Evolutionary conservation across 2,888 invertebrate species (phyloP), one percentile per base, ranked within the genome.

Genomic region (Uropetala carovei): DNA sequence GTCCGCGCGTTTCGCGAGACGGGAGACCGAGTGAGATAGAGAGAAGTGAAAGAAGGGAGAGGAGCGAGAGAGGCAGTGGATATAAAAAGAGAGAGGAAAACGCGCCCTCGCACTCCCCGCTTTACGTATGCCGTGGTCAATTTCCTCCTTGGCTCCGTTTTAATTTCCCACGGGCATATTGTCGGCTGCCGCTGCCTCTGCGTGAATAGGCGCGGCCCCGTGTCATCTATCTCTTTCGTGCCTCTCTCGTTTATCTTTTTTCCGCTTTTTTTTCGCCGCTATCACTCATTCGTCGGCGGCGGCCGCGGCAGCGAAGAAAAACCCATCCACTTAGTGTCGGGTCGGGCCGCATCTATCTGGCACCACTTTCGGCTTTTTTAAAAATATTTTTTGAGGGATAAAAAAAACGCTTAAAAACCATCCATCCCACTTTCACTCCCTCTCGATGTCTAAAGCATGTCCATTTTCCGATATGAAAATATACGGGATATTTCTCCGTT

Each of bases 131-230:
- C 75, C 75, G 75, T 27, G 75, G 75, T 75, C 75, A 75, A 75
- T 75, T 75, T 75, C 75, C 75, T 75, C 75, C 75, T 57, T 22
- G 85, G 85, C 58, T 85, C 85, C 22, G 58, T 59, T 59, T 85
- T 85, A 85, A 85, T 85, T 85, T 85, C 85, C 85, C 85, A 85
- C 58, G 85, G 85, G 85, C 85, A 85, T n/a, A 27, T 27, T 85
- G 85, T 59, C 30, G 81, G 22, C 81, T 22, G 27, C 81, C 22
- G 81, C 22, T 30, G n/a, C 27, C 59, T n/a, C 85, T 27, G 59
- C 27, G 75, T 4, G 75, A 22, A 75, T 75, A 75, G 75, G 68
- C 68, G 68, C 68, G 68, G 75, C 75, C 59, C n/a, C 89, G 27
- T 30, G 89, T 89, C 58, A 30, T 89, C 89, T 58, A 58, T 89